phyloP scores from a whole-genome alignment of 2,888 invertebrate genomes.

The Troides aeacus region DNA sequence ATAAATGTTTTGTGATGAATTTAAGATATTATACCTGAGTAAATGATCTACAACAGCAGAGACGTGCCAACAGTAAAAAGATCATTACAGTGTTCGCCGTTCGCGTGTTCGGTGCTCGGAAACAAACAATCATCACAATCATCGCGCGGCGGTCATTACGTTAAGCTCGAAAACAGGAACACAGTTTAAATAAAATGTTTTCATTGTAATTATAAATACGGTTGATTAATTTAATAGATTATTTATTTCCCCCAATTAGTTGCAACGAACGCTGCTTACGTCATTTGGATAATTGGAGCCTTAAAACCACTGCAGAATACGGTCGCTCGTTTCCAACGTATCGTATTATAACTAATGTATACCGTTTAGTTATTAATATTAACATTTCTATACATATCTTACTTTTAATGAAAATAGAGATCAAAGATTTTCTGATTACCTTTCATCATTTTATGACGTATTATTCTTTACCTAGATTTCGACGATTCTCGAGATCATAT shows the following conservation, averaged over 20 bases:
- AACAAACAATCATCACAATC: background rate
- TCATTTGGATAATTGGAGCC: constrained; percentile 16
- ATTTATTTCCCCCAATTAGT: constrained; percentile 27
- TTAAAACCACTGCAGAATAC: constrained; percentile 9
- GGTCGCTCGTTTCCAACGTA: constrained; percentile 14
- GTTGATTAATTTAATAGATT: constrained; percentile 21
- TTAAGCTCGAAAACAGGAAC: constrained; percentile 33
- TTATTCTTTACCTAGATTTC: no score
- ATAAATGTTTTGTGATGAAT: no score
- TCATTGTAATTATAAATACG: constrained; percentile 23
- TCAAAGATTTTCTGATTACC: no score
- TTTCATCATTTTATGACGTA: no score
- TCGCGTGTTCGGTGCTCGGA: background rate
- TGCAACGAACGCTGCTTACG: constrained; percentile 9
- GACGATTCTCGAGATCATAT: no score
- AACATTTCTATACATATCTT: no score
- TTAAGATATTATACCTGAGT: no score
- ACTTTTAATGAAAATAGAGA: no score
- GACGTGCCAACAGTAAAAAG: no score
- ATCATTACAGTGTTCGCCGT: background rate
- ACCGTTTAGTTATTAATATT: no score
- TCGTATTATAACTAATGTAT: constrained; percentile 3
- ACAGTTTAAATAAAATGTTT: constrained; percentile 29
- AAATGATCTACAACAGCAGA: no score
- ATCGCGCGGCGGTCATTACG: constrained; percentile 1